Evolutionary conservation across 2,888 invertebrate genomes (phyloP), one percentile per base, ranked within the genome.

Genomic region (Leptopilina syphax): DNA sequence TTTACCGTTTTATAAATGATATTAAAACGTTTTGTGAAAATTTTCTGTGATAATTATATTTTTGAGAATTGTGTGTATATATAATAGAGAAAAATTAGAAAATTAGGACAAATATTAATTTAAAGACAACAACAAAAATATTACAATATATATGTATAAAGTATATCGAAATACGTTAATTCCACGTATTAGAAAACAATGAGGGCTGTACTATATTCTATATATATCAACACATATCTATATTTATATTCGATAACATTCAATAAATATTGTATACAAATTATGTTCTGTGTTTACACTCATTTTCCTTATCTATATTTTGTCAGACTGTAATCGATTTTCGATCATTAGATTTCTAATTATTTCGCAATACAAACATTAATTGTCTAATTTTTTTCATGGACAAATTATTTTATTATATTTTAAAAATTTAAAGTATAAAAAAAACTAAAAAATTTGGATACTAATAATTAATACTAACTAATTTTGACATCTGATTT

Each of bases 21-120:
- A n/a, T 73, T 57, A 57, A 73, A 73, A 73, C 73, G 73, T 73
- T 73, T 73, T 73, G 54, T 12, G 8, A 57, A 27, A 70, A 54
- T 12, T 73, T 73, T 57, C 47, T 47, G 9, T 73, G 73, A 34
- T 34, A 34, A 3, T 34, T 73, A 73, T 27, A n/a, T 9, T 34
- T 24, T 70, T 57, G 57, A 73, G 54, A 57, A 41, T 34, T 73
- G 8, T 70, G 24, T 27, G 13, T 5, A n/a, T n/a, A 57, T 12
- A 57, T 9, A 10, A 4, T 54, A 73, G 1, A 54, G 2, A 70
- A 0, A 54, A 34, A 70, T 70, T 60, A 12, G 57, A 57, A n/a
- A 57, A 10, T 13, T 12, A 13, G n/a, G 47, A 47, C 47, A 9
- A 47, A 47, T 47, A 47, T 47, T 47, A 47, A 47, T 9, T 47